Conservation (phyloP, 1,140 invertebrate genomes). For the Eriosoma lanigerum region DNA sequence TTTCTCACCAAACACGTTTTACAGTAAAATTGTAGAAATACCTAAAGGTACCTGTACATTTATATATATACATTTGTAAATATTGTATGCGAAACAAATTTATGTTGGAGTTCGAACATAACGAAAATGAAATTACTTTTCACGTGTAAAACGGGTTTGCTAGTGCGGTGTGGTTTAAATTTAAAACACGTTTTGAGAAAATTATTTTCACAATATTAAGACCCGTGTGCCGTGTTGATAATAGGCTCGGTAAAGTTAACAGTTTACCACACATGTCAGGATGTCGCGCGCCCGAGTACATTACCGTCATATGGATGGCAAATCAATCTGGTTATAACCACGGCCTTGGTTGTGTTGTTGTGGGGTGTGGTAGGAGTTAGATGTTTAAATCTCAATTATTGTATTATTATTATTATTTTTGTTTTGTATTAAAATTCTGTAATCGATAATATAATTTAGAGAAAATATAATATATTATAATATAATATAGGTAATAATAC, state of each 20-base stretch:
- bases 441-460: slow-evolving; percentile 40
- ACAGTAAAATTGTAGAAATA: not conserved
- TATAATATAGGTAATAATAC: not conserved
- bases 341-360: not conserved
- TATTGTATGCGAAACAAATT: not conserved
- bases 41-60: no score
- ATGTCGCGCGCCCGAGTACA: not conserved
- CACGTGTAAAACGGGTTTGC: not conserved
- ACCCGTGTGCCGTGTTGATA: not conserved
- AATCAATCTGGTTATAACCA: slow-evolving; percentile 9
- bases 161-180: not conserved
- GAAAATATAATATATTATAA: not conserved
- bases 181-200: not conserved
- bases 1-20: not conserved
- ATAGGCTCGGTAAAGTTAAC: not conserved
- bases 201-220: not conserved
- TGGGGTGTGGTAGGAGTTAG: not conserved
- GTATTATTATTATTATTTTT: slow-evolving; percentile 6
- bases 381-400: slow-evolving; percentile 6
- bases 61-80: not conserved
- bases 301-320: not conserved
- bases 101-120: not conserved
- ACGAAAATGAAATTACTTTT: not conserved
- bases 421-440: slow-evolving; percentile 8
- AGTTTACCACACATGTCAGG: not conserved